Base-by-base conservation (phyloP, 2,113 vertebrate genomes). In the Tauraco erythrolophus region DNA sequence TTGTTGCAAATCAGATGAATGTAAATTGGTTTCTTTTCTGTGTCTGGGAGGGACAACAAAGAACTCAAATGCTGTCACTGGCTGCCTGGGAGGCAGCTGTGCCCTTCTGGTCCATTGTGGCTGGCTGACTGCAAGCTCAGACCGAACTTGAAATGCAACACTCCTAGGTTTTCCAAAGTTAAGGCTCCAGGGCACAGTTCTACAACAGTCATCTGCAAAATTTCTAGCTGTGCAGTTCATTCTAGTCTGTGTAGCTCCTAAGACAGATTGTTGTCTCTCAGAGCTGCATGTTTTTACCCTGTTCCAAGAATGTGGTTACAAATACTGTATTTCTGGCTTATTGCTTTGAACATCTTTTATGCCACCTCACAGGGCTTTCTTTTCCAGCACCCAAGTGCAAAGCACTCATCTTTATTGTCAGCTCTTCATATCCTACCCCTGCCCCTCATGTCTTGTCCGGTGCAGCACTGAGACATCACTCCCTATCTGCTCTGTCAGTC, bases 181-280 rank as follows among this genome's bases (percentile, higher is more conserved):
- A 31, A 76, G 74, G 68, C 25, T 25, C 35, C 28, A 45, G 72
- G 79, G 60, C 83, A 84, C 27, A 46, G 85, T 56, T 84, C 71
- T 93, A 11, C 64, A 54, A 19, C 64, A 93, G 71, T 23, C 50
- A 93, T 90, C 78, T 94, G 71, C 71, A 77, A n/a, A 64, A 81
- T 71, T 43, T 91, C 84, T 96, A 27, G 16, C 43, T 82, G 65
- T 68, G 72, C 87, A 56, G 72, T 48, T 91, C 65, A 19, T 80
- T 92, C 50, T 66, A 41, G 70, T 74, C 88, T 77, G 53, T 74
- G 70, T 66, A 60, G 41, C 70, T 96, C 84, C 82, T 9, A 6
- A 90, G 92, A 74, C 71, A 68, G 41, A 78, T 97, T 83, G 51
- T 83, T 93, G 88, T 89, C 72, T 89, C n/a, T 83, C 68, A 92